Conservation (phyloP, 2,797 vertebrate genomes). For the Enteromius mattozi region DNA sequence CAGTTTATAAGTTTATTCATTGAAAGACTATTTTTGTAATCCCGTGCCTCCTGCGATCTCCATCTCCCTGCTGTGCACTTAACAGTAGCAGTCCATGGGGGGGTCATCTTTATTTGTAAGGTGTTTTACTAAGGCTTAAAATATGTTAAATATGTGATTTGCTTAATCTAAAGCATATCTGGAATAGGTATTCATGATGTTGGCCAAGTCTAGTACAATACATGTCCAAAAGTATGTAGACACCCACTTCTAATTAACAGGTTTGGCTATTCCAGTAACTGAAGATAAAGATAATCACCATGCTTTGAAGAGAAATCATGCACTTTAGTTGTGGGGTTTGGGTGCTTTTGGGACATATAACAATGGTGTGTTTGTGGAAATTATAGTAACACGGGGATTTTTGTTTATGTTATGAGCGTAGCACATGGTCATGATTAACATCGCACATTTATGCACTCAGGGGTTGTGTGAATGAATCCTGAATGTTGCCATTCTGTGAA, state of each 20-base stretch:
- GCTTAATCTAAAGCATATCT: neutral
- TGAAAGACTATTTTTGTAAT: too few species aligned
- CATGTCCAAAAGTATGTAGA: neutral
- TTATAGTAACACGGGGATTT: neutral
- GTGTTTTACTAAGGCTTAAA: constrained; percentile 1
- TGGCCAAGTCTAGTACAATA: neutral
- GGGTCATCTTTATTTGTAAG: neutral
- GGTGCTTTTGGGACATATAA: too few species aligned
- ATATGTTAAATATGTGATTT: neutral
- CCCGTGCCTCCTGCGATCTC: too few species aligned
- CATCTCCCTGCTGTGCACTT: too few species aligned
- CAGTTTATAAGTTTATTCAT: too few species aligned
- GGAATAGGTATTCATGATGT: neutral
- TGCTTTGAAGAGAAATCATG: neutral
- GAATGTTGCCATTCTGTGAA: neutral
- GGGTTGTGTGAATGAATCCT: neutral
- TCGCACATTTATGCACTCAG: neutral
- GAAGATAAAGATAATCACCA: neutral
- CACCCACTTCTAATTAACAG: neutral
- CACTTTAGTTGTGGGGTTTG: neutral
- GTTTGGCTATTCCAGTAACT: neutral
- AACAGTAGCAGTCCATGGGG: neutral
- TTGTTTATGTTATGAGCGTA: neutral
- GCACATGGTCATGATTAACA: constrained; percentile 1
- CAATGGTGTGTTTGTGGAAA: neutral